Evolutionary conservation across 2,888 invertebrate species (phyloP).

Genomic region (Aporophyla nigra): DNA sequence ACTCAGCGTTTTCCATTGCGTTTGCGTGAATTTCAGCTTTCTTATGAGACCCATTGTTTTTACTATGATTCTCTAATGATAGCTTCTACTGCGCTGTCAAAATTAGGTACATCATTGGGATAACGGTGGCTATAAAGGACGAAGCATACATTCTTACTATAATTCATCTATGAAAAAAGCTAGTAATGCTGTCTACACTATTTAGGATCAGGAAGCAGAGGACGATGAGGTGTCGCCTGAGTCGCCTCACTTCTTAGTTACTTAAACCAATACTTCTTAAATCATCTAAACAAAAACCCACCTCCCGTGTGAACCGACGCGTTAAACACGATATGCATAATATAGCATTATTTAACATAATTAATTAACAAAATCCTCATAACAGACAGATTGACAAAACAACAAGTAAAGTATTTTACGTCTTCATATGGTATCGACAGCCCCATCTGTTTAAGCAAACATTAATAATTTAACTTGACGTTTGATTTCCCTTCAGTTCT

Average conservation of each 20-base stretch:
- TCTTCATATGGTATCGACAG: slow-evolving; percentile 86
- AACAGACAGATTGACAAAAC: slow-evolving; percentile 86
- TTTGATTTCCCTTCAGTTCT: slow-evolving; percentile 84
- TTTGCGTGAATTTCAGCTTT: too few species aligned
- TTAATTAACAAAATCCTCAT: slow-evolving; percentile 81
- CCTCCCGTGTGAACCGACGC: slow-evolving; percentile 76
- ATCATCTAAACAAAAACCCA: slow-evolving; percentile 44
- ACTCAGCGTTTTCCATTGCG: too few species aligned
- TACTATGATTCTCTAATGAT: not conserved
- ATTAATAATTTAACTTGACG: slow-evolving; percentile 86
- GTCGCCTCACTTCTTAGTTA: not conserved
- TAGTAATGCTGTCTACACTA: not conserved
- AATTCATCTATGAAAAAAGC: too few species aligned
- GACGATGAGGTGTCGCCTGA: not conserved
- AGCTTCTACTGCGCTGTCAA: not conserved
- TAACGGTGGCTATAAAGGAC: too few species aligned
- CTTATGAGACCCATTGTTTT: too few species aligned
- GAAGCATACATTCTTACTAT: too few species aligned
- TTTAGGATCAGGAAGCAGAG: too few species aligned
- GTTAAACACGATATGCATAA: slow-evolving; percentile 88
- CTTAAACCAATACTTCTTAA: not conserved
- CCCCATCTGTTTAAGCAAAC: slow-evolving; percentile 86
- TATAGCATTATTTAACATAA: slow-evolving; percentile 89
- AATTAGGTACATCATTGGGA: too few species aligned
- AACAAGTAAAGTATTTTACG: slow-evolving; percentile 84